Conservation (phyloP, 2,797 vertebrate species). For the Staurois parvus region DNA sequence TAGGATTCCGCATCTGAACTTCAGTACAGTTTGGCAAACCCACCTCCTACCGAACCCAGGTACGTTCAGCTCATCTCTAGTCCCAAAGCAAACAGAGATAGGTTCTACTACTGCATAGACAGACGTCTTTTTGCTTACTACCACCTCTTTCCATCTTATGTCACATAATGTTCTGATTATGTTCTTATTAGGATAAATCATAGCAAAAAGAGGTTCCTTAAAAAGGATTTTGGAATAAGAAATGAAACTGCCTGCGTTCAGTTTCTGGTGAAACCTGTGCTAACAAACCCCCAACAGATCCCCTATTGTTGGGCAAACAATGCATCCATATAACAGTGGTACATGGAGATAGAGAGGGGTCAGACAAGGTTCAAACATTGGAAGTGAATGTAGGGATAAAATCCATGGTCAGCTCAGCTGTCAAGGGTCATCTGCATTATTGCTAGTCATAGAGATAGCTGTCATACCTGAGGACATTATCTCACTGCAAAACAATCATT, state of each 20-base stretch:
- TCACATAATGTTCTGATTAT: too few species aligned
- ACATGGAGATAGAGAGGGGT: neutral
- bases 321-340: neutral
- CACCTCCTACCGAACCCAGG: too few species aligned
- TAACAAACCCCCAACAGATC: neutral
- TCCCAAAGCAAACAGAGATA: too few species aligned
- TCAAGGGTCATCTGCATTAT: neutral
- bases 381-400: constrained; percentile 4
- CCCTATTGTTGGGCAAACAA: constrained; percentile 9
- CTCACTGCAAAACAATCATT: neutral
- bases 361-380: constrained; percentile 27
- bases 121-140: too few species aligned
- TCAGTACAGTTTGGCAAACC: too few species aligned
- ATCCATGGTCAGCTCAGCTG: neutral
- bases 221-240: too few species aligned
- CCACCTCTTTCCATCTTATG: too few species aligned
- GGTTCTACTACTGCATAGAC: too few species aligned
- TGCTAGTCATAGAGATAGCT: neutral
- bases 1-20: too few species aligned
- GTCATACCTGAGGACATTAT: neutral
- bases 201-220: too few species aligned
- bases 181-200: too few species aligned
- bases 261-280: neutral
- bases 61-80: too few species aligned
- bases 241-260: neutral